Percentiles rank a stretch among this genome's conserved stretches.
These are phyloP conservation scores for Mesoligia furuncula DNA, from an alignment of 2,888 invertebrate genomes.

Conservation along the genomic window DNA sequence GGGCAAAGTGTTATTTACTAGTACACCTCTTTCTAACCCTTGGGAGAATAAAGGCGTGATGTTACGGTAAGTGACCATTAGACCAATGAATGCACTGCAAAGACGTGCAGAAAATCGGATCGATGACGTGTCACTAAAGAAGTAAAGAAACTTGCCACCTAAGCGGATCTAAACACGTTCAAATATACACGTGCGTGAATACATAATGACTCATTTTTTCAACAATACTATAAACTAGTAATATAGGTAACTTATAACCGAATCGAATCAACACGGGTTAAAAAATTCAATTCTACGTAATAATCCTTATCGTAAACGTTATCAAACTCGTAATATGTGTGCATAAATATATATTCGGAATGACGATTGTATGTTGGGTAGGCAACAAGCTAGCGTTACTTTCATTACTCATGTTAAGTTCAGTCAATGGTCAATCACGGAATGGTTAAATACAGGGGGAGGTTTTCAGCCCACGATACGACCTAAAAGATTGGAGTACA, in stretches of 20 bases:
- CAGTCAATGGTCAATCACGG: constrained; percentile 2
- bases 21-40: background rate
- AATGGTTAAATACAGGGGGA: background rate
- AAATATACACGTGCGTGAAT: constrained; percentile 50
- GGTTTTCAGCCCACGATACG: background rate
- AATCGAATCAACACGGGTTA: constrained; percentile 43
- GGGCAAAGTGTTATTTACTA: background rate
- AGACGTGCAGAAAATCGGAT: background rate
- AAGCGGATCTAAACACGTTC: constrained; percentile 33
- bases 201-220: constrained; percentile 48
- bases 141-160: constrained; percentile 24
- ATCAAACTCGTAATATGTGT: constrained; percentile 31
- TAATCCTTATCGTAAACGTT: constrained; percentile 48
- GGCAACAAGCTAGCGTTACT: constrained; percentile 4
- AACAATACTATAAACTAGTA: constrained; percentile 23
- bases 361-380: constrained; percentile 13
- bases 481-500: background rate
- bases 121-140: background rate
- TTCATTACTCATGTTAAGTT: constrained; percentile 4
- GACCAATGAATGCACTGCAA: background rate
- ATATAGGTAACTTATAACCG: constrained; percentile 21
- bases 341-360: background rate
- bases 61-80: background rate
- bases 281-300: constrained; percentile 54
- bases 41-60: rapidly evolving